Percentiles rank a stretch among this genome's conserved stretches.
These are phyloP conservation scores for Gambusia affinis DNA, from an alignment of 2,113 vertebrate species.

Conservation along the genomic window DNA sequence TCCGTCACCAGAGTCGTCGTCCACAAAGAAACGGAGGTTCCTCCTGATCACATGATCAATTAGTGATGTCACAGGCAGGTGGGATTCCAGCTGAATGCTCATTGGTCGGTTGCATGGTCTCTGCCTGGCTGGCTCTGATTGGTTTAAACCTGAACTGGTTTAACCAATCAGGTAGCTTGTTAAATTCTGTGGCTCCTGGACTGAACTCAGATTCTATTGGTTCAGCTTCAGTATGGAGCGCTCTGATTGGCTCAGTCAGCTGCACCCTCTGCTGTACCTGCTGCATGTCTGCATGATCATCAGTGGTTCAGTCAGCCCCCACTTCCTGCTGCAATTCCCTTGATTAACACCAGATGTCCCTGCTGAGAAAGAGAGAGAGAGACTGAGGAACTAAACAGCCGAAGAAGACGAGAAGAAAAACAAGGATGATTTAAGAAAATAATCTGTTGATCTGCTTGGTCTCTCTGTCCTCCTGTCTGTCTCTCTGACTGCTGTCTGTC, in stretches of 20 bases:
- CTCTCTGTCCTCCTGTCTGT: not conserved
- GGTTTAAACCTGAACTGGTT: not conserved
- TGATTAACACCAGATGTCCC: too few relatives aligned
- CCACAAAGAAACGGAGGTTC: constrained; percentile 98
- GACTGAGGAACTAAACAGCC: too few relatives aligned
- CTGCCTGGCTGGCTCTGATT: not conserved
- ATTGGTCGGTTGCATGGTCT: constrained; percentile 36
- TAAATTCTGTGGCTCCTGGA: too few relatives aligned
- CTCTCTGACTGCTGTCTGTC: constrained; percentile 12
- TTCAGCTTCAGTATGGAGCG: too few relatives aligned
- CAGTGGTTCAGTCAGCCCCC: too few relatives aligned
- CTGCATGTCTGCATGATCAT: not conserved
- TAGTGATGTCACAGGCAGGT: constrained; percentile 57
- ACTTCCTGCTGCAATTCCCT: too few relatives aligned
- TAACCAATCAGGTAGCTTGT: not conserved
- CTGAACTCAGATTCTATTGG: too few relatives aligned
- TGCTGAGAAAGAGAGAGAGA: too few relatives aligned
- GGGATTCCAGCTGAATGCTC: constrained; percentile 7
- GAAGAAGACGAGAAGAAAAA: too few relatives aligned
- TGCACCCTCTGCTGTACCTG: not conserved
- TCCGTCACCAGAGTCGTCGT: constrained; percentile 97
- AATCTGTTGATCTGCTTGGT: too few relatives aligned
- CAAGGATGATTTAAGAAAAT: too few relatives aligned
- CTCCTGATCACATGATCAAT: constrained; percentile 79
- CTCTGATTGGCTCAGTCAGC: too few relatives aligned